phyloP scores from a whole-genome alignment of 2,113 vertebrate species.

The Sialia sialis region DNA sequence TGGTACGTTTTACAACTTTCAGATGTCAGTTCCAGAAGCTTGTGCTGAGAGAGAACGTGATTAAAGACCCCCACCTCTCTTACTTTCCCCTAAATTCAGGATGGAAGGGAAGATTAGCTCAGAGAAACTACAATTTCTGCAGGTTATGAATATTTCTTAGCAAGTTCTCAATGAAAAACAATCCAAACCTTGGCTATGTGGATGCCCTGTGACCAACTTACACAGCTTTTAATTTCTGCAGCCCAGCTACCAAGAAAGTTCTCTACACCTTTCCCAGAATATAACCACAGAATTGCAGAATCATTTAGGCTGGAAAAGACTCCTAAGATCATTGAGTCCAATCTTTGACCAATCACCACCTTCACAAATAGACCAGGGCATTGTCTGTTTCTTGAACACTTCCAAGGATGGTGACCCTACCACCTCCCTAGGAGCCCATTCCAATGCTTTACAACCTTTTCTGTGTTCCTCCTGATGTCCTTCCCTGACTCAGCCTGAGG shows the following conservation, averaged over 20 bases:
- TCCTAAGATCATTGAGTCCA: not conserved
- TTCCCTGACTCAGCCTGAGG: not conserved
- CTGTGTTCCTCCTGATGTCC: not conserved
- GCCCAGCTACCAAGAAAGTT: not conserved
- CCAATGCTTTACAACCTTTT: not conserved
- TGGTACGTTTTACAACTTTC: not conserved
- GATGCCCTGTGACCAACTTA: not conserved
- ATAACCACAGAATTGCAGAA: not conserved
- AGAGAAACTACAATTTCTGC: not conserved
- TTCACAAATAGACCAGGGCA: not conserved
- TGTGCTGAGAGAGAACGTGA: not conserved
- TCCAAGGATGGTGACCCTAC: not conserved
- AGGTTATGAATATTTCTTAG: not conserved
- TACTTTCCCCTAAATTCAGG: not conserved
- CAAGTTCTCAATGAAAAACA: not conserved
- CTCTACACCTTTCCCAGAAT: not conserved
- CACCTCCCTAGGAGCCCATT: too few species aligned
- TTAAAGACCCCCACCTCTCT: not conserved
- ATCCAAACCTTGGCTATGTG: not conserved
- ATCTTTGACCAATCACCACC: not conserved
- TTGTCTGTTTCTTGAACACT: not conserved
- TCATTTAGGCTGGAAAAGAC: not conserved
- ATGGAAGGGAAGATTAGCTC: not conserved
- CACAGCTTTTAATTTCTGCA: not conserved
- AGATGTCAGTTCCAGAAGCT: not conserved